Base-by-base conservation (phyloP, 2,113 vertebrate genomes). In the Catharus bicknelli region DNA sequence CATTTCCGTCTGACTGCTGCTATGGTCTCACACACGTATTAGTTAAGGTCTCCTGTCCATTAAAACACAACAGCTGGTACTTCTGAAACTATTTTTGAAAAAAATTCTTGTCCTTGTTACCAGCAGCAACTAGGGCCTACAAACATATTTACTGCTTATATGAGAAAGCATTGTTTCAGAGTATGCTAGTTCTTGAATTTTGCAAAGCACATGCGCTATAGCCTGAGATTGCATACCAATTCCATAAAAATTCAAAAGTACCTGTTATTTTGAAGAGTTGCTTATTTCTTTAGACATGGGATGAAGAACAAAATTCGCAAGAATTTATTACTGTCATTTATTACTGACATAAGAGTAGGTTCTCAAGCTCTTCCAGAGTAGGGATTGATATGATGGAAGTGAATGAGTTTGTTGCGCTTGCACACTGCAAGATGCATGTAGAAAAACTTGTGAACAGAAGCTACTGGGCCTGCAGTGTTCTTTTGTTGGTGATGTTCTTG, bases 331-430 rank as follows among this genome's bases (percentile, higher is more conserved):
- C 29, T 57, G 22, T 63, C 50, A 40, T 40, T 40, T 40, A 40
- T 40, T 40, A 53, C 8, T 40, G 50, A 4, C 0, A 0, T 26
- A 38, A 27, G 20, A 77, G 38, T 32, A 42, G 36, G 27, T 72
- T 88, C 58, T 61, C n/a, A 53, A 29, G 51, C 34, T 48, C 51
- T 70, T 74, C 27, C 63, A 38, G 36, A 57, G 57, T 8, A n/a
- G 19, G 48, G 54, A 38, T 73, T 68, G 73, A 53, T 51, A 61
- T 13, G 9, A 2, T 75, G n/a, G n/a, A 75, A 77, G 21, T 70
- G 61, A 77, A 86, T 7, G 58, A 48, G 40, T 40, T 74, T 92
- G 16, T 67, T 88, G 51, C 25, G 5, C 26, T 88, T 74, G 38
- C 32, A 27, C 6, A 5, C 13, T 40, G 45, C 7, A 42, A 53